Evolutionary conservation across 1,140 invertebrate genomes (phyloP).

Genomic region (Zaprionus gabonicus): DNA sequence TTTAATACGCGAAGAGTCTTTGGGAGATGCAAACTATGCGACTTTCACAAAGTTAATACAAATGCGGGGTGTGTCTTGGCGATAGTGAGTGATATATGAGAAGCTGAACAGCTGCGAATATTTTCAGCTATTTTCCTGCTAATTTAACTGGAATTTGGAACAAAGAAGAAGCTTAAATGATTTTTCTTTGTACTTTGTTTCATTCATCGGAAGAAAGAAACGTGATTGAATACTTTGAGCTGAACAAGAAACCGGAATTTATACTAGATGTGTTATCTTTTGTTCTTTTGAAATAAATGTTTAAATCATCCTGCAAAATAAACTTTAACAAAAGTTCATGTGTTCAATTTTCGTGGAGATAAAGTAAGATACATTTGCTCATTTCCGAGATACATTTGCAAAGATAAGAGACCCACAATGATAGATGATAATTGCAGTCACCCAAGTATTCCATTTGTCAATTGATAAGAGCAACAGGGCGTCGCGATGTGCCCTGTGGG

Average conservation of each 20-base stretch:
- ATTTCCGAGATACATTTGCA: conserved; percentile 28
- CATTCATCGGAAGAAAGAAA: not conserved
- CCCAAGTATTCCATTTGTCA: conserved; percentile 50
- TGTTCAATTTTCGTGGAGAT: not conserved
- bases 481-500: not conserved
- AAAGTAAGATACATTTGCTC: conserved; percentile 31
- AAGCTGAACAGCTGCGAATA: not conserved
- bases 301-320: conserved; percentile 1
- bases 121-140: not conserved
- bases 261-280: not conserved
- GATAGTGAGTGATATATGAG: not conserved
- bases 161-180: not conserved
- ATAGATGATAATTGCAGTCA: conserved; percentile 43
- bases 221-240: not conserved
- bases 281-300: not conserved
- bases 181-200: not conserved
- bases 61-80: not conserved
- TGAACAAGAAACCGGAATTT: not conserved
- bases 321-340: conserved; percentile 8
- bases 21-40: conserved; percentile 5
- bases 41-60: conserved; percentile 22
- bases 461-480: conserved; percentile 38
- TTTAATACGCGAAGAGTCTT: conserved; percentile 3
- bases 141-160: not conserved
- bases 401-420: conserved; percentile 28